phyloP scores from a whole-genome alignment of 2,888 invertebrate genomes.

The Drosophila anceps region DNA sequence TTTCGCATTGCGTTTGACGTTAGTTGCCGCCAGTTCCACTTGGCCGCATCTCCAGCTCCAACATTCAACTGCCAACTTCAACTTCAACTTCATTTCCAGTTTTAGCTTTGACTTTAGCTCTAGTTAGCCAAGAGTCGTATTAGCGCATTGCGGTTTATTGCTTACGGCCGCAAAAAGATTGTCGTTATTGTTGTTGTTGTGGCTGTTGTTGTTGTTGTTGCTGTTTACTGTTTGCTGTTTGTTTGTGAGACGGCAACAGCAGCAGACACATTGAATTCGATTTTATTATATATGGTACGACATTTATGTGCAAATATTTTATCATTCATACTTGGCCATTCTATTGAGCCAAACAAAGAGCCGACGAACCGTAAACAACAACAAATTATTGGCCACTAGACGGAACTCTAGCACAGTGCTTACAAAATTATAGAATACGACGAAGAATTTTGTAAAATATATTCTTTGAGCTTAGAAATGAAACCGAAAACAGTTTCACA shows the following conservation, averaged over 20 bases:
- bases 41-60: slow-evolving; percentile 41
- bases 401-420: slow-evolving; percentile 32
- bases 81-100: slow-evolving; percentile 6
- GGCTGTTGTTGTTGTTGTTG: not conserved
- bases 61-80: slow-evolving; percentile 11
- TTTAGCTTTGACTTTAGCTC: slow-evolving; percentile 17
- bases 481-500: not conserved
- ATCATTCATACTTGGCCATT: slow-evolving; percentile 74
- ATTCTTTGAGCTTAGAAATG: not conserved
- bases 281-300: slow-evolving; percentile 77
- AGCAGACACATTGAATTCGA: slow-evolving; percentile 72
- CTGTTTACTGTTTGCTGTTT: slow-evolving; percentile 3
- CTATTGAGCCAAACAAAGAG: slow-evolving; percentile 56
- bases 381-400: slow-evolving; percentile 43
- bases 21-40: slow-evolving; percentile 70
- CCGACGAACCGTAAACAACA: slow-evolving; percentile 65
- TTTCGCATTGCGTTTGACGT: slow-evolving; percentile 81
- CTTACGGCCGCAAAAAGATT: slow-evolving; percentile 57
- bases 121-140: slow-evolving; percentile 47
- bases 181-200: slow-evolving; percentile 27
- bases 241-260: slow-evolving; percentile 9
- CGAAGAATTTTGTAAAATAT: not conserved
- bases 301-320: slow-evolving; percentile 82
- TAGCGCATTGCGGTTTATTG: slow-evolving; percentile 78
- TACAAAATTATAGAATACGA: not conserved